A percentile compares a stretch with the other conserved stretches of the same genome.
phyloP scores from a whole-genome alignment of 2,797 vertebrate genomes.

The Hemibagrus guttatus region DNA sequence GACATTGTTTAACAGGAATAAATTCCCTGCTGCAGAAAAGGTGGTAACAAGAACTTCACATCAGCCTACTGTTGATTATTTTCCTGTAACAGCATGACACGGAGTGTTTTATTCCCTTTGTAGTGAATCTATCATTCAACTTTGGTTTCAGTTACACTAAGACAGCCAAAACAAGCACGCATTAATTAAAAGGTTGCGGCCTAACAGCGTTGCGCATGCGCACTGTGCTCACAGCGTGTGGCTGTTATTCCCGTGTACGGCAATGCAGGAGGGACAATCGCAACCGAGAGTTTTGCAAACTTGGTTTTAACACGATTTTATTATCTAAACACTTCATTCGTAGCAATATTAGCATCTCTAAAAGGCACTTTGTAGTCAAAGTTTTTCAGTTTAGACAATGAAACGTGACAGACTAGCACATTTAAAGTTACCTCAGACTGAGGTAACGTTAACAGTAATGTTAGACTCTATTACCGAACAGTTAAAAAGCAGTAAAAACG shows the following conservation, averaged over 20 bases:
- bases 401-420: background rate
- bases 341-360: background rate
- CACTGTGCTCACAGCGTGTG: background rate
- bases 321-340: no score
- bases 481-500: background rate
- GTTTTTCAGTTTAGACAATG: background rate
- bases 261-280: no score
- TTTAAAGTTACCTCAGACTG: background rate
- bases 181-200: no score
- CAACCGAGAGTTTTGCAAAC: background rate
- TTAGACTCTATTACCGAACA: background rate
- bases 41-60: background rate
- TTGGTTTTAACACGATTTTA: background rate
- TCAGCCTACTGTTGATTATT: background rate
- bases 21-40: background rate
- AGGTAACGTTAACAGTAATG: background rate
- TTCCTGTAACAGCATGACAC: background rate
- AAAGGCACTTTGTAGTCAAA: background rate
- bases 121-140: background rate
- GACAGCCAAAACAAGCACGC: background rate
- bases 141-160: no score
- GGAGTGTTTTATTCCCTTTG: background rate
- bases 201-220: background rate
- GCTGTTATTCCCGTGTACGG: background rate
- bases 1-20: background rate